Base-by-base conservation (phyloP, 1,140 invertebrate species). In the Macrosteles quadrilineatus region DNA sequence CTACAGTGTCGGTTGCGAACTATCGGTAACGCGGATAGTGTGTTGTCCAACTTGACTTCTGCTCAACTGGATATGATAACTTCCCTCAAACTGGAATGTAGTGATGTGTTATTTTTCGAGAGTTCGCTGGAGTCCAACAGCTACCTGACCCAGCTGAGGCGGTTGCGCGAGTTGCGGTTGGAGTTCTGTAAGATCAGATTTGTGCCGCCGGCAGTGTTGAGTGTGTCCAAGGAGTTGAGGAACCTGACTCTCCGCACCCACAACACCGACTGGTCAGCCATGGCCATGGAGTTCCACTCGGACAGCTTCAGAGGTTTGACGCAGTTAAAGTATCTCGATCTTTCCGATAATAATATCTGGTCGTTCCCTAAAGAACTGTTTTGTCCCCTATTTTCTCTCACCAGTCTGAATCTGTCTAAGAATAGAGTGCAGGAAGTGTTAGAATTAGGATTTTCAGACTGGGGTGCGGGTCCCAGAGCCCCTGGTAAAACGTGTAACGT, bases 291-390 rank as follows among this genome's bases (percentile, higher is more conserved):
- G 73, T 78, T 94, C n/a, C 84, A 88, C 74, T 81, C 87, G 25
- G 87, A 90, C 72, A 87, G 90, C 67, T 86, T 93, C 65, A 79
- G 85, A 14, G 88, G 90, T 9, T 80, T 94, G 67, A 83, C 85
- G 47, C 85, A 90, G 76, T 81, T 94, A 31, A 84, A 87, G 69
- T 82, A 85, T 71, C 82, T 95, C 69, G 87, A 94, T 81, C 80
- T 95, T 11, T 87, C 86, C 67, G 87, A 90, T 75, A 94, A 94
- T 81, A 92, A 93, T 76, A 88, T 95, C 50, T 91, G 89, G 88
- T 89, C 84, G 23, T 81, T 92, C 45, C 91, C 92, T 45, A 79
- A 83, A 11, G 87, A 89, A 43, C 81, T 92, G 3, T 88, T 95
- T 75, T 95, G 92, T 79, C 87, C 88, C 1, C 81, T 93, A 53